A percentile compares a stretch with the other conserved stretches of the same genome.
phyloP scores from a whole-genome alignment of 1,140 invertebrate genomes.

The Thrips palmi region DNA sequence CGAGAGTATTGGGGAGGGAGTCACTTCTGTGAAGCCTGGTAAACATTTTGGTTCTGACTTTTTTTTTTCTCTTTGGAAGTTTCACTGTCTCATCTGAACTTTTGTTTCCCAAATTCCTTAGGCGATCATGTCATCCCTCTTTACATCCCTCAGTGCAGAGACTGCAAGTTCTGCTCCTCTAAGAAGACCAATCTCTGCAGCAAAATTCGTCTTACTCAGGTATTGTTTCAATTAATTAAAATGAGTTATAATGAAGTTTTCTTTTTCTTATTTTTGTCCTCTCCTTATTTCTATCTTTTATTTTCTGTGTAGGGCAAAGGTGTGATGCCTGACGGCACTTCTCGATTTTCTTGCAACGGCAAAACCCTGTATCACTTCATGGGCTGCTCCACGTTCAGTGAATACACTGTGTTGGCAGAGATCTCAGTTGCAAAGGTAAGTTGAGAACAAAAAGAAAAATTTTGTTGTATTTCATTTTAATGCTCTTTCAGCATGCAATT shows the following conservation, averaged over 20 bases:
- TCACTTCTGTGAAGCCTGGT: conserved; percentile 69
- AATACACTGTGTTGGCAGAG: conserved; percentile 95
- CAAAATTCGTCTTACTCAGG: conserved; percentile 71
- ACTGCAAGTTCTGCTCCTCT: conserved; percentile 93
- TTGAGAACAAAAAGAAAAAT: conserved; percentile 6
- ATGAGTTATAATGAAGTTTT: too few relatives aligned
- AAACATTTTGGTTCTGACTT: conserved; percentile 9
- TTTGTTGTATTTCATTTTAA: conserved; percentile 2
- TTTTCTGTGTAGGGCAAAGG: conserved; percentile 47
- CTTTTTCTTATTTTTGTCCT: too few relatives aligned
- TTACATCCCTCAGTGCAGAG: conserved; percentile 89
- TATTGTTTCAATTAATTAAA: conserved; percentile 16
- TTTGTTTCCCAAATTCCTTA: conserved; percentile 19
- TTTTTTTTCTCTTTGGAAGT: neutral
- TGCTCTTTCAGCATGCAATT: conserved; percentile 15
- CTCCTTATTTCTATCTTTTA: too few relatives aligned
- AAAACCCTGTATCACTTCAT: conserved; percentile 87
- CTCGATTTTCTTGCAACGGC: conserved; percentile 81
- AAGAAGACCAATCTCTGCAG: conserved; percentile 93
- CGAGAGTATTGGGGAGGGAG: conserved; percentile 88
- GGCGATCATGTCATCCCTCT: conserved; percentile 93
- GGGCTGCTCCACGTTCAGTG: conserved; percentile 93
- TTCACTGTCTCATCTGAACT: neutral
- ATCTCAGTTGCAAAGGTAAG: conserved; percentile 76
- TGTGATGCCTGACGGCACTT: conserved; percentile 92